Evolutionary conservation across 2,113 vertebrate genomes (phyloP).

Genomic region (Dipodomys merriami): DNA sequence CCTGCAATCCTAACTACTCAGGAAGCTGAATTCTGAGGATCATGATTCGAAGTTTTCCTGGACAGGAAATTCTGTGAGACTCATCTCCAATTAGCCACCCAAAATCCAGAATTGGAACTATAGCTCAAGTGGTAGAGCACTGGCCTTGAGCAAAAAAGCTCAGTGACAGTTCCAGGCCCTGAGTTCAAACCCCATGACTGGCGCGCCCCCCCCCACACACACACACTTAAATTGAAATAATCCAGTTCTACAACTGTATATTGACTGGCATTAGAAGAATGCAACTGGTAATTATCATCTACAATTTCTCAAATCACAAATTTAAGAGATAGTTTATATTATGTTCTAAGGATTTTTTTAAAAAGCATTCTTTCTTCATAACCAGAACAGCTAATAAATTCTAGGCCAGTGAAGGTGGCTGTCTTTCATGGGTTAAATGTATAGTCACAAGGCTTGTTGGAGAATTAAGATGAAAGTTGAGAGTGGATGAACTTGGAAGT

Average conservation of each 20-base stretch:
- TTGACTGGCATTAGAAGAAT: slow-evolving; percentile 45
- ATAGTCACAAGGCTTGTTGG: neutral
- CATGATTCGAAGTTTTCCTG: no score
- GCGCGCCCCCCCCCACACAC: no score
- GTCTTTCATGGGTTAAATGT: neutral
- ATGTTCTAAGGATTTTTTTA: slow-evolving; percentile 44
- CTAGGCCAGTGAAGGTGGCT: slow-evolving; percentile 28
- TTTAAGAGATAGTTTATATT: slow-evolving; percentile 18
- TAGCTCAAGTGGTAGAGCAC: no score
- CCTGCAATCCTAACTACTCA: no score
- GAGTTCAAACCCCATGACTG: no score
- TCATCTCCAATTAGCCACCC: no score
- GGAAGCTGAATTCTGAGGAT: no score
- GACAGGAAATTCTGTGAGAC: no score
- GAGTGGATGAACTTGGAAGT: neutral
- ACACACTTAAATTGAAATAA: neutral
- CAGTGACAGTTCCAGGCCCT: no score
- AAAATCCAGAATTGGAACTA: no score
- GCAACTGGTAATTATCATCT: slow-evolving; percentile 21
- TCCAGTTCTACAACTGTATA: slow-evolving; percentile 25
- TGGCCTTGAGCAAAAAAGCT: no score
- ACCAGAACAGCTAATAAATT: slow-evolving; percentile 54
- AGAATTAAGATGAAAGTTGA: slow-evolving; percentile 11
- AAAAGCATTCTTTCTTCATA: slow-evolving; percentile 66
- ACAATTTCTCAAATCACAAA: slow-evolving; percentile 47